These are phyloP conservation scores for Psilopsiagon aymara DNA, from an alignment of 2,113 vertebrate species.

Conservation along the genomic window DNA sequence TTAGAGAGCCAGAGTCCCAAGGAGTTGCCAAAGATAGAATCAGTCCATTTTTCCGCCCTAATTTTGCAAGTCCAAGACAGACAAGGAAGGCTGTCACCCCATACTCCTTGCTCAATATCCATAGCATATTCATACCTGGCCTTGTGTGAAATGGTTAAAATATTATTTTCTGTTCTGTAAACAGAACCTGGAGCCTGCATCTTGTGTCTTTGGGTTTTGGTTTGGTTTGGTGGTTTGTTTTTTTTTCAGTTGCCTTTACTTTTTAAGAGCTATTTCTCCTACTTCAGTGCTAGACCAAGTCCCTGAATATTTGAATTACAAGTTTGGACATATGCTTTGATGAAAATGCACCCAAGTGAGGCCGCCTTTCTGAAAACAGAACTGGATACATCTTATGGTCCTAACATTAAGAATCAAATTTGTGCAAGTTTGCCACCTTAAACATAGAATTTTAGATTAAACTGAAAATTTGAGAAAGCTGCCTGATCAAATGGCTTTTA, in stretches of 20 bases:
- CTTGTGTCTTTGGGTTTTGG: neutral
- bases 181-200: neutral
- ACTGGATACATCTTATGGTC: neutral
- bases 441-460: neutral
- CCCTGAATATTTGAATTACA: neutral
- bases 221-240: neutral
- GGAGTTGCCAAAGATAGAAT: neutral
- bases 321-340: neutral
- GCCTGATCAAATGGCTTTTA: neutral
- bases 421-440: neutral
- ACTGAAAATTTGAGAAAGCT: neutral
- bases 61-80: neutral
- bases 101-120: neutral
- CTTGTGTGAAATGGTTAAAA: neutral
- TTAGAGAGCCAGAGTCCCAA: neutral
- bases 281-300: neutral
- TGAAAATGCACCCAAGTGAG: rapidly evolving
- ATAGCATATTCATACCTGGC: neutral
- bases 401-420: neutral
- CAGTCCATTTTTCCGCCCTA: neutral
- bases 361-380: neutral
- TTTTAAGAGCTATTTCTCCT: neutral
- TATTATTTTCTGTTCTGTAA: neutral
- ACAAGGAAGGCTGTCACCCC: neutral
- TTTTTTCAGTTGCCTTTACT: neutral